Base-by-base conservation (phyloP, 2,797 vertebrate genomes). In the Sebastolobus alascanus region DNA sequence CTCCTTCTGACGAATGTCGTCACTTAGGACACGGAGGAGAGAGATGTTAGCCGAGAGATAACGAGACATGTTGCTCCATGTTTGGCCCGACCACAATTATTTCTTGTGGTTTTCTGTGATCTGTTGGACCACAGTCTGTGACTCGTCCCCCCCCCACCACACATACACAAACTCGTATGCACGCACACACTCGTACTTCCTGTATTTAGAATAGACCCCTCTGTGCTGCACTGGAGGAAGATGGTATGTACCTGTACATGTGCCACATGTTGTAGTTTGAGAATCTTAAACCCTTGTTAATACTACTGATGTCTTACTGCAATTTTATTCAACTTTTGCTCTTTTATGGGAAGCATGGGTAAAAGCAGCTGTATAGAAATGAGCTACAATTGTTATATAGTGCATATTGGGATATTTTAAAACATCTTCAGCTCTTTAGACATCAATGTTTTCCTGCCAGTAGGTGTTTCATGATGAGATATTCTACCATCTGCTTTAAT, bases 81-180 rank as follows among this genome's bases (percentile, higher is more conserved):
- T 91, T 93, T 90, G 82, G 84, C 75, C 79, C 61, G 11, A 90
- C 88, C 92, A 90, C 90, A 88, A 65, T 12, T 11, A 71, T 88
- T 89, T 92, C 82, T 90, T 91, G 90, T 89, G 89, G 88, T 84
- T 94, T 92, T 90, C 82, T 93, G 84, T 93, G 88, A 92, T 93
- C 90, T 92, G 84, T 93, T 90, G 87, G 87, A 89, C 85, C 86
- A 86, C 71, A 82, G 76, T 84, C 63, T 89, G 72, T 79, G 58
- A 70, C 70, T 13, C 74, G 73, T 82, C 80, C 74, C 54, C 20
- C 20, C 14, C 56, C n/a, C 64, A 61, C 56, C 70, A 68, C 59
- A 63, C 75, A n/a, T 31, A 75, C 61, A 75, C 56, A 50, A 73
- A 71, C 63, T 25, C 66, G 2, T 60, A 75, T 54, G 29, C 80